Conservation (phyloP, 2,888 invertebrate species). For the Cosmia trapezina region DNA sequence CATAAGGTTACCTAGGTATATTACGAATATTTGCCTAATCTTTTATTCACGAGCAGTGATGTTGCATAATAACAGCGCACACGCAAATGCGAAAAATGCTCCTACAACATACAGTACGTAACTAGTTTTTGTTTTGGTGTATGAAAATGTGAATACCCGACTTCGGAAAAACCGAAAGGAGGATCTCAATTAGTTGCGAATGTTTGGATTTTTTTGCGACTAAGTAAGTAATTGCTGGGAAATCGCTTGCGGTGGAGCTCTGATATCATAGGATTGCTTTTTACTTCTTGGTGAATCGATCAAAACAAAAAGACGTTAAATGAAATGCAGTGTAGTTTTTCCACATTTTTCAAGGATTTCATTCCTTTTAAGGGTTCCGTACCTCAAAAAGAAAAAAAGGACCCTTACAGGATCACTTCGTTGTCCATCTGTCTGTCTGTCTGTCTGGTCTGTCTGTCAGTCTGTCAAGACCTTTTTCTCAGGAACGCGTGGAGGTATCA, state of each 20-base stretch:
- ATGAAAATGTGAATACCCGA: background rate
- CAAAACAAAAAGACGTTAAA: background rate
- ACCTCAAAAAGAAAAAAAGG: no score
- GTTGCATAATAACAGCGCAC: conserved; percentile 61
- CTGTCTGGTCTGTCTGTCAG: no score
- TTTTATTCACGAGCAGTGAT: conserved; percentile 52
- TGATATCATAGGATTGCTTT: no score
- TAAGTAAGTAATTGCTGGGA: background rate
- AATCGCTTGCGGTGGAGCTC: background rate
- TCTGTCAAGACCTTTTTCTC: no score
- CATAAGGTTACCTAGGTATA: background rate
- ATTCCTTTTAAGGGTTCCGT: no score
- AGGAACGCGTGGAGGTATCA: no score
- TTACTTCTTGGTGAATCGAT: background rate
- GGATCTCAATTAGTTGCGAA: background rate
- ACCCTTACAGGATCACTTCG: no score
- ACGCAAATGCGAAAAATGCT: conserved; percentile 13
- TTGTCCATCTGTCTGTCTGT: no score
- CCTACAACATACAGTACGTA: background rate
- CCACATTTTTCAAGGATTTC: background rate
- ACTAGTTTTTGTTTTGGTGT: background rate
- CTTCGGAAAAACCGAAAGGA: conserved; percentile 15
- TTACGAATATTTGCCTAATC: conserved; percentile 44
- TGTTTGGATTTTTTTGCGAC: background rate
- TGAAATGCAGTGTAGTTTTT: background rate